Base-by-base conservation (phyloP, 2,888 invertebrate genomes). In the Atherix ibis region DNA sequence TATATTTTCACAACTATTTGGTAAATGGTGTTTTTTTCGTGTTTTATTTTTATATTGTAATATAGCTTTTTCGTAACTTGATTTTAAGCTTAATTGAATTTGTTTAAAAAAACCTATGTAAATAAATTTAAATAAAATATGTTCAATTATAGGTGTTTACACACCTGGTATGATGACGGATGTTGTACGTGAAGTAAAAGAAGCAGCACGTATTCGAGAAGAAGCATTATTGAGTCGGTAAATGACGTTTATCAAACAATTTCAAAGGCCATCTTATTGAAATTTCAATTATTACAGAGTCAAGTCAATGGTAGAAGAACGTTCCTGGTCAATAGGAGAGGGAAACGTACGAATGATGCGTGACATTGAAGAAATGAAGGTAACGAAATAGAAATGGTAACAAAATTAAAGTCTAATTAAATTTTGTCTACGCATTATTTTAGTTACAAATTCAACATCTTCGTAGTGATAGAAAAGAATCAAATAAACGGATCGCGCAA, bases 121-220 rank as follows among this genome's bases (percentile, higher is more conserved):
- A n/a, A n/a, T n/a, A n/a, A n/a, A n/a, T n/a, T n/a, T n/a, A n/a
- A n/a, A n/a, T n/a, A n/a, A n/a, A n/a, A n/a, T 14, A n/a, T 15
- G 14, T 18, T 27, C 14, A 9, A 4, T 46, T 53, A 13, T 42
- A 56, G 57, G 60, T 32, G 54, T 56, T 34, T 79, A 79, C 53
- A 71, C 73, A 12, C 79, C 79, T 2, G 79, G 79, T n/a, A 71
- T 76, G 65, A 62, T 79, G 47, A 68, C 76, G 9, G 78, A 79
- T 54, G 61, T 79, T 48, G 75, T 79, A 43, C 66, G 77, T 19
- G 79, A 79, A 60, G 75, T 79, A 13, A 64, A 78, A 31, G 79
- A 79, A 50, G 78, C 78, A 15, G 73, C 78, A 14, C 65, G 77
- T 36, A 64, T 78, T 39, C 62, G 78, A 12, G 79, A 79, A 48